Percentiles rank a stretch among this genome's conserved stretches.
Conservation (phyloP, 2,797 vertebrate species). For the Leptodactylus fallax region DNA sequence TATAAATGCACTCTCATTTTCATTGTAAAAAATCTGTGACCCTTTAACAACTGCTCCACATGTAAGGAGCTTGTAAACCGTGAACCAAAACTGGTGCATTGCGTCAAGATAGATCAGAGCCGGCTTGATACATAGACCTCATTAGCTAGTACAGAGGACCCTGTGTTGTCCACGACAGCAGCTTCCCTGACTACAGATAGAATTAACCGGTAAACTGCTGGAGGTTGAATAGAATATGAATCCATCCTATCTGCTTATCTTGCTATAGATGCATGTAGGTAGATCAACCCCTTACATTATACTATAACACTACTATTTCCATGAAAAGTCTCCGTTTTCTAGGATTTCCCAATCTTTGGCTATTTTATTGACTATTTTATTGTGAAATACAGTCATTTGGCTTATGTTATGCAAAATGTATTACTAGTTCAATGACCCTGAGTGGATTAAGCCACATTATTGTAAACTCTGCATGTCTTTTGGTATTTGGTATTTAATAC, state of each 20-base stretch:
- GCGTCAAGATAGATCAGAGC: constrained; percentile 47
- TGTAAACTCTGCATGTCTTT: neutral
- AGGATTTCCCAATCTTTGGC: neutral
- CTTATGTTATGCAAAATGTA: neutral
- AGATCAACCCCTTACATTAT: neutral
- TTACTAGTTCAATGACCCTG: constrained; percentile 3
- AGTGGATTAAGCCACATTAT: neutral
- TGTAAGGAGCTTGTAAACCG: constrained; percentile 30
- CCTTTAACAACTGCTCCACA: constrained; percentile 36
- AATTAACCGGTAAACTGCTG: constrained; percentile 22
- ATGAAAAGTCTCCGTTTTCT: neutral
- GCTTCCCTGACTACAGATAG: neutral
- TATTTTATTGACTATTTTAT: neutral
- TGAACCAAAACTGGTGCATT: constrained; percentile 55
- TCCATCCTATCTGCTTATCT: neutral
- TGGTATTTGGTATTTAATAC: constrained; percentile 12
- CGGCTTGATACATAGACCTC: constrained; percentile 42
- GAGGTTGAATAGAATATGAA: neutral
- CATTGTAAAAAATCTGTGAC: neutral
- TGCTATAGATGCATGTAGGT: neutral
- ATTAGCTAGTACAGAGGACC: constrained; percentile 25
- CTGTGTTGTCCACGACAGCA: neutral
- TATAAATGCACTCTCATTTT: no score
- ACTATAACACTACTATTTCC: neutral
- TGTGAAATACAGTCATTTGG: neutral